Percentiles rank a stretch among this genome's conserved stretches.
Conservation (phyloP, 1,140 invertebrate genomes). For the Mycetomoellerius zeteki region DNA sequence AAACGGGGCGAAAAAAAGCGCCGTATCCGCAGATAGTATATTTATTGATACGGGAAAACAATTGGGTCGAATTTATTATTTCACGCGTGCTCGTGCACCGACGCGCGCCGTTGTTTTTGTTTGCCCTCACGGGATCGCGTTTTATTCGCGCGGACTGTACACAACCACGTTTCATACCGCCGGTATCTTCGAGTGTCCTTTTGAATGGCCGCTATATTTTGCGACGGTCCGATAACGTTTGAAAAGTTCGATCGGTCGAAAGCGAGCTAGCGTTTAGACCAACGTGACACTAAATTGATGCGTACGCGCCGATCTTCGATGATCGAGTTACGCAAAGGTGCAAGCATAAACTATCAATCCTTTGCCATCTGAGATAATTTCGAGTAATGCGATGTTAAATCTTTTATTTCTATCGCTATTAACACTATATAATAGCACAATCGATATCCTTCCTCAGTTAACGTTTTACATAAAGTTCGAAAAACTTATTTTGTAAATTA, state of each 20-base stretch:
- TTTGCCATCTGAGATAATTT: slow-evolving; percentile 24
- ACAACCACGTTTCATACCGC: slow-evolving; percentile 45
- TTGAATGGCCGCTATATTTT: slow-evolving; percentile 55
- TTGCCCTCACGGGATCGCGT: slow-evolving; percentile 29
- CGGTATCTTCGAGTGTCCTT: slow-evolving; percentile 38
- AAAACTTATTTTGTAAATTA: slow-evolving; percentile 17
- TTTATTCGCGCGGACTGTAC: slow-evolving; percentile 41
- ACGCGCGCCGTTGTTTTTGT: slow-evolving; percentile 47
- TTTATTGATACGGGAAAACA: slow-evolving; percentile 79
- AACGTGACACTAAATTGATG: slow-evolving; percentile 56
- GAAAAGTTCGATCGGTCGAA: slow-evolving; percentile 43
- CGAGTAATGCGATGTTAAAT: slow-evolving; percentile 38
- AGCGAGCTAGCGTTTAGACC: slow-evolving; percentile 25
- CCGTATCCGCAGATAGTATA: slow-evolving; percentile 70
- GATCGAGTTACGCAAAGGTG: slow-evolving; percentile 11
- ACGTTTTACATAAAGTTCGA: not conserved
- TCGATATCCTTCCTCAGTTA: not conserved
- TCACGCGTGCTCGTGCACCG: slow-evolving; percentile 57
- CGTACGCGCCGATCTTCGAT: not conserved
- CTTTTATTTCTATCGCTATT: not conserved
- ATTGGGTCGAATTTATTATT: slow-evolving; percentile 77
- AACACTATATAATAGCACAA: not conserved
- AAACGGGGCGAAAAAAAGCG: slow-evolving; percentile 67
- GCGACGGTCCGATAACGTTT: slow-evolving; percentile 58
- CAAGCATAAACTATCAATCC: not conserved